These are phyloP conservation scores for Magallana ariakensis DNA, from an alignment of 1,140 invertebrate genomes.

Conservation along the genomic window DNA sequence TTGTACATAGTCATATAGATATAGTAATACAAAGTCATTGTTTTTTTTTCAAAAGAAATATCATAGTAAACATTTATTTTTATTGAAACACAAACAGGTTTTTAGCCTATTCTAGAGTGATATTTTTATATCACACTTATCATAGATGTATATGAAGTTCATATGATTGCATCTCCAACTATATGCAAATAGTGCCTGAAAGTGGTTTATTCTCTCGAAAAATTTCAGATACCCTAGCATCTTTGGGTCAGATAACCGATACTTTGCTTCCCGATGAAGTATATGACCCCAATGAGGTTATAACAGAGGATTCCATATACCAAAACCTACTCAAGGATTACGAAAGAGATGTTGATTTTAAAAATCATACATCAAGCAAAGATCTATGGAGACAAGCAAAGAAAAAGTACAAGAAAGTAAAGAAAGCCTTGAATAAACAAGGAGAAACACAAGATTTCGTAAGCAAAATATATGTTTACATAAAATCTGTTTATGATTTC, in stretches of 20 bases:
- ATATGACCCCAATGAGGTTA: background rate
- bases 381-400: background rate
- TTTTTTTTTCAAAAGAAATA: no score
- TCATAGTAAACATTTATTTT: no score
- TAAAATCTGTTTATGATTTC: no score
- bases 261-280: background rate
- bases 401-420: background rate
- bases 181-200: no score
- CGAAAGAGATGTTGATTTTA: background rate
- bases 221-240: slow-evolving; percentile 2
- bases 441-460: background rate
- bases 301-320: slow-evolving; percentile 24
- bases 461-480: background rate
- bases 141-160: no score
- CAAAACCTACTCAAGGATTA: background rate
- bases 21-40: no score
- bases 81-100: no score
- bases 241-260: background rate
- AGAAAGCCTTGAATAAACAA: background rate
- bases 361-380: background rate
- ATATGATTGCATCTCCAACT: no score
- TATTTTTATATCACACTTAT: no score
- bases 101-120: no score
- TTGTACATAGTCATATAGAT: no score
- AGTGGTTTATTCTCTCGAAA: background rate